phyloP scores from a whole-genome alignment of 2,113 vertebrate genomes.

The Phaethon lepturus region DNA sequence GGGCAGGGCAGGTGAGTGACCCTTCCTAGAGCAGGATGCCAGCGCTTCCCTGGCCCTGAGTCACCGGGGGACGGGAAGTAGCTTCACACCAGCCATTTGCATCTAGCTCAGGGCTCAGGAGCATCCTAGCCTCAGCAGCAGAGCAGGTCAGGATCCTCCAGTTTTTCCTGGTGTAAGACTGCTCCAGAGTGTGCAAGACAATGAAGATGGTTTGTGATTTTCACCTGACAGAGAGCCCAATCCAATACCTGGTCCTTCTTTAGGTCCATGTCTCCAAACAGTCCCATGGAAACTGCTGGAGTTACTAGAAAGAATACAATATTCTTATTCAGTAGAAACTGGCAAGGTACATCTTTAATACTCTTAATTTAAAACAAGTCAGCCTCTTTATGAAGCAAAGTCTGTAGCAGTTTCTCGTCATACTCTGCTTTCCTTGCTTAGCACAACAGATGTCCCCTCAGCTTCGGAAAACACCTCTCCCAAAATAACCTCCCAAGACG shows the following conservation, averaged over 20 bases:
- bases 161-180: background rate
- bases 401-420: background rate
- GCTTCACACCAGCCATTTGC: background rate
- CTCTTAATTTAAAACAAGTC: background rate
- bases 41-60: background rate
- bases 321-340: background rate
- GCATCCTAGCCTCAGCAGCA: background rate
- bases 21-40: slow-evolving; percentile 28
- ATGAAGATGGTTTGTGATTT: background rate
- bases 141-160: background rate
- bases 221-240: background rate
- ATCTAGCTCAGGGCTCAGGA: background rate
- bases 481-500: background rate
- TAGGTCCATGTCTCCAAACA: background rate
- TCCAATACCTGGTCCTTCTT: background rate
- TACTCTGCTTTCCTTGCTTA: background rate
- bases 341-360: background rate
- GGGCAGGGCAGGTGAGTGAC: slow-evolving; percentile 13
- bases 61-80: background rate
- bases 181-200: background rate
- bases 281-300: background rate
- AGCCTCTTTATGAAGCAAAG: background rate
- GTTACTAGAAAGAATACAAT: background rate
- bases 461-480: background rate
- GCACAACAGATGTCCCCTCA: background rate